phyloP scores from a whole-genome alignment of 2,888 invertebrate species.

The Tachystola acroxantha region DNA sequence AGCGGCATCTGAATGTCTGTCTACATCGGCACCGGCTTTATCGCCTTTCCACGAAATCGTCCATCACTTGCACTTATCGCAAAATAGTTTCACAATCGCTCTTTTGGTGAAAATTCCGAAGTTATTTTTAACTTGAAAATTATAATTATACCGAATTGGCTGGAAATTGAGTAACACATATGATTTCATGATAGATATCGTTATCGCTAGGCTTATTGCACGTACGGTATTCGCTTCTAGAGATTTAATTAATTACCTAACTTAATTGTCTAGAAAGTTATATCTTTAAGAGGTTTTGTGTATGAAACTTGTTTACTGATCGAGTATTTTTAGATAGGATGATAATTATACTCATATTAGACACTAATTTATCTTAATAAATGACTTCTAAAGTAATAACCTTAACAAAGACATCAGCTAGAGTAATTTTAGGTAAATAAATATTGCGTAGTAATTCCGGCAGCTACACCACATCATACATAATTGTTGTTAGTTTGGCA shows the following conservation, averaged over 20 bases:
- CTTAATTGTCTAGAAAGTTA: no score
- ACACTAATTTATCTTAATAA: no score
- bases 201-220: no score
- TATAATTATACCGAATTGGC: background rate
- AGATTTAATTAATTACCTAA: no score
- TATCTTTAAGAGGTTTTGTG: no score
- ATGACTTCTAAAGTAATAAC: no score
- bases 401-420: no score
- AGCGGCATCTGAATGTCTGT: conserved; percentile 60
- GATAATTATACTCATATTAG: no score
- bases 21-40: conserved; percentile 46
- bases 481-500: conserved; percentile 46
- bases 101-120: conserved; percentile 28
- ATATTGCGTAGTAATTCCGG: conserved; percentile 14
- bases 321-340: no score
- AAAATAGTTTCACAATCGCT: conserved; percentile 58
- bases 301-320: no score
- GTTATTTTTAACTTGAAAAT: background rate
- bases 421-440: conserved; percentile 10
- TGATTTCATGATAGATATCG: background rate
- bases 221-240: no score
- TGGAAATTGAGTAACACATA: background rate
- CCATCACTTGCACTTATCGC: conserved; percentile 68
- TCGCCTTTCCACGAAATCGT: conserved; percentile 66
- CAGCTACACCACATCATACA: conserved; percentile 14